Evolutionary conservation across 2,113 vertebrate genomes (phyloP).

Genomic region (Cathartes aura): DNA sequence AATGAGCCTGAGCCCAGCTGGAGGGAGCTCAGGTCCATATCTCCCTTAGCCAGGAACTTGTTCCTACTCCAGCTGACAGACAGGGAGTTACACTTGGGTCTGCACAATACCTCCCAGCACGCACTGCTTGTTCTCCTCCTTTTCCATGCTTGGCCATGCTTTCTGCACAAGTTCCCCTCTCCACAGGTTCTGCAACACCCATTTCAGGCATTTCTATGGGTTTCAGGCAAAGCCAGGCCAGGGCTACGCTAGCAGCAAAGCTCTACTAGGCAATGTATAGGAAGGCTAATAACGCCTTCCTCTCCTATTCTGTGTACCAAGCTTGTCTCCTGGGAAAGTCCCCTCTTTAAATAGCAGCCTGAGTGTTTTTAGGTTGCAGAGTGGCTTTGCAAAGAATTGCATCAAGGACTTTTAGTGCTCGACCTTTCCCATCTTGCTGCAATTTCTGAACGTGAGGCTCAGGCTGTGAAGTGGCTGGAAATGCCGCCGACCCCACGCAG

Average conservation of each 20-base stretch:
- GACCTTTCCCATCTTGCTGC: background rate
- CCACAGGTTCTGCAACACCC: background rate
- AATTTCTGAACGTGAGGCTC: background rate
- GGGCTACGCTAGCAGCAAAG: background rate
- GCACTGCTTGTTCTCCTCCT: background rate
- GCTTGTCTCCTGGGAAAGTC: background rate
- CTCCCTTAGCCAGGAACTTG: background rate
- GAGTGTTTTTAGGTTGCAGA: background rate
- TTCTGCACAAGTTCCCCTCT: background rate
- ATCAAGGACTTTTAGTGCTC: background rate
- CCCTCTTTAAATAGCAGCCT: background rate
- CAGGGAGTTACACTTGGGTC: background rate
- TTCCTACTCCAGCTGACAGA: background rate
- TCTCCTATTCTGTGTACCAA: background rate
- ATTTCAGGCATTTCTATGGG: background rate
- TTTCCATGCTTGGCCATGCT: background rate
- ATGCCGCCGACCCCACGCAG: rapidly evolving
- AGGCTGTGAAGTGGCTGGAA: background rate
- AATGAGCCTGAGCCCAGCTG: background rate
- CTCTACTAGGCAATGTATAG: background rate
- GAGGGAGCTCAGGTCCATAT: background rate
- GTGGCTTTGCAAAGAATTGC: background rate
- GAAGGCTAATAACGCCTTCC: background rate
- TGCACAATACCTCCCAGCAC: background rate
- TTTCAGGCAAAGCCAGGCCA: background rate